Conservation (phyloP, 2,113 vertebrate species). For the Upupa epops region DNA sequence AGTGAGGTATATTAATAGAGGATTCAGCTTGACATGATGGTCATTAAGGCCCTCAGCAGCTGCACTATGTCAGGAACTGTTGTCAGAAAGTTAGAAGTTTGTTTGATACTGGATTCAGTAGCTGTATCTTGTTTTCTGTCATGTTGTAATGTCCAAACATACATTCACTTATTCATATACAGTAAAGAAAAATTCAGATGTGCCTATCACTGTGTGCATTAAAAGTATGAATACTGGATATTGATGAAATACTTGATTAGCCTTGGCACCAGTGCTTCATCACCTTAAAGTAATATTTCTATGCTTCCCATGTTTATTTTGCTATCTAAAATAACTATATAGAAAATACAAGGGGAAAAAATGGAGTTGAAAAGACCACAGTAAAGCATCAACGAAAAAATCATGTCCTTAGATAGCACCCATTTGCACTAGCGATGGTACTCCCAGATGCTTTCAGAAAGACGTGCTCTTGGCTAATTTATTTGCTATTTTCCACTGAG, state of each 20-base stretch:
- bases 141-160: background rate
- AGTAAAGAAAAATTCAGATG: background rate
- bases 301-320: background rate
- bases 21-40: slow-evolving; percentile 70
- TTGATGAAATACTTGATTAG: background rate
- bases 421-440: background rate
- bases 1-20: slow-evolving; percentile 67
- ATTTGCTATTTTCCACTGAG: slow-evolving; percentile 4
- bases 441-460: slow-evolving; percentile 17
- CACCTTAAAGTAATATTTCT: background rate
- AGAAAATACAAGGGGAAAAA: background rate
- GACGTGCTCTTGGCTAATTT: slow-evolving; percentile 9
- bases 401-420: background rate
- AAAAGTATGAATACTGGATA: background rate
- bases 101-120: slow-evolving; percentile 5
- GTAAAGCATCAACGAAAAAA: background rate
- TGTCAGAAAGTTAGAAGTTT: slow-evolving; percentile 64
- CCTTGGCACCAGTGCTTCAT: background rate
- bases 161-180: background rate
- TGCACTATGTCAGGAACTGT: slow-evolving; percentile 60
- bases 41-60: slow-evolving; percentile 64
- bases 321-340: rapidly evolving
- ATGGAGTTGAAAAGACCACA: background rate
- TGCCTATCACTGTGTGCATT: background rate
- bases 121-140: slow-evolving; percentile 18